These are phyloP conservation scores for Macrosiphum euphorbiae DNA, from an alignment of 2,888 invertebrate species.

Conservation along the genomic window DNA sequence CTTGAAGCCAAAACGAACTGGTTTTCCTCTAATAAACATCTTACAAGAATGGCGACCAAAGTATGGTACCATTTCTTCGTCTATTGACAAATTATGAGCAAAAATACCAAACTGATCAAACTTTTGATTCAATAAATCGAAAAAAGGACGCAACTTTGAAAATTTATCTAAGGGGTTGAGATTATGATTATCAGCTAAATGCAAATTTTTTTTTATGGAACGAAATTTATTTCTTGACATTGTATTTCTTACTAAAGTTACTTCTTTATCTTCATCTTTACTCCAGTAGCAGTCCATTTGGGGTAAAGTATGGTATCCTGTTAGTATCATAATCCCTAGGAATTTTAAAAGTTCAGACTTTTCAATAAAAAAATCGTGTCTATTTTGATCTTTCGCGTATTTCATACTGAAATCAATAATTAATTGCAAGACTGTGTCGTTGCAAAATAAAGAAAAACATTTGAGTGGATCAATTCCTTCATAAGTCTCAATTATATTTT, in stretches of 20 bases:
- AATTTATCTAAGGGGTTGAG: constrained; percentile 65
- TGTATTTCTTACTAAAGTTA: constrained; percentile 63
- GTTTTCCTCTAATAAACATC: constrained; percentile 66
- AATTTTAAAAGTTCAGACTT: background rate
- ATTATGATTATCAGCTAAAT: constrained; percentile 66
- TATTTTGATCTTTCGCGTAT: background rate
- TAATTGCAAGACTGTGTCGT: background rate
- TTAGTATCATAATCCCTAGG: background rate
- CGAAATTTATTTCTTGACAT: constrained; percentile 66
- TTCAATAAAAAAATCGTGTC: background rate
- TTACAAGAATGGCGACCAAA: constrained; percentile 60
- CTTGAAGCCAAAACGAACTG: constrained; percentile 67
- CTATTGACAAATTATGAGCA: constrained; percentile 34
- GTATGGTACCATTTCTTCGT: constrained; percentile 63
- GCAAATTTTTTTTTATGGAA: constrained; percentile 64
- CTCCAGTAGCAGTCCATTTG: constrained; percentile 56
- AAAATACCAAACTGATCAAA: constrained; percentile 30
- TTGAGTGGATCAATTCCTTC: background rate
- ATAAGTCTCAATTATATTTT: constrained; percentile 8
- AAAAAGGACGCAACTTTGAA: constrained; percentile 65
- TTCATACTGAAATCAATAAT: background rate
- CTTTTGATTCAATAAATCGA: constrained; percentile 55
- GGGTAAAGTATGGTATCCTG: constrained; percentile 40
- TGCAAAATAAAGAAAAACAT: constrained; percentile 7
- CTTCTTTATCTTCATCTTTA: constrained; percentile 57